Base-by-base conservation (phyloP, 2,113 vertebrate species). In the Notarius quadriscutis region DNA sequence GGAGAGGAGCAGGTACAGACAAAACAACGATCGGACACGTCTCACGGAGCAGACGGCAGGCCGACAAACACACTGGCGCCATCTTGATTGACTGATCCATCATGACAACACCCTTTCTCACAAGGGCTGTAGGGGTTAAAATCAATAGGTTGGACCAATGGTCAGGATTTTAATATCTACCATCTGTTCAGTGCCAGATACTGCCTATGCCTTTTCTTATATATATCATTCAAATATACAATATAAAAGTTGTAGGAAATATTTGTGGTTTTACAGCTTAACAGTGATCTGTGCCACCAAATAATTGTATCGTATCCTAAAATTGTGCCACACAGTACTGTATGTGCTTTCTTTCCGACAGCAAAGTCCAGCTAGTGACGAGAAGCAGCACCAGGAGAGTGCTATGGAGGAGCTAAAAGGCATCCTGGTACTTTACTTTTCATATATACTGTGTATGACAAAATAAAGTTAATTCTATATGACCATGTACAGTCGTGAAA, bases 361-460 rank as follows among this genome's bases (percentile, higher is more conserved):
- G 89, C 91, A 83, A 60, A 90, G 90, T 72, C 90, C 88, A 6
- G 20, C 53, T 22, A 77, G 78, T 83, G 95, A 96, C 89, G 95
- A 95, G 89, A 95, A 94, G 41, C 93, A 72, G 41, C 93, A 72
- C 1, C 94, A 95, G 90, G 95, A 96, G 87, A 96, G 95, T n/a
- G 95, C 95, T 69, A 96, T 96, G 95, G 95, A 96, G 0, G 95
- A 96, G 50, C 95, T 96, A 74, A 96, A 95, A 90, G 94, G 95
- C 85, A 96, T 96, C 72, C 92, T 96, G 95, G 95, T 96, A 94
- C 18, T 78, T 72, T 25, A 62, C 34, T 81, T 63, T 81, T 30
- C 15, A 34, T 48, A 11, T 7, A 15, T 53, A 53, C 58, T 41
- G 9, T 81, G n/a, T 60, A 14, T 78, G 2, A 72, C 14, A 18